Conservation (phyloP, 2,797 vertebrate species). For the Cyclura pinguis region DNA sequence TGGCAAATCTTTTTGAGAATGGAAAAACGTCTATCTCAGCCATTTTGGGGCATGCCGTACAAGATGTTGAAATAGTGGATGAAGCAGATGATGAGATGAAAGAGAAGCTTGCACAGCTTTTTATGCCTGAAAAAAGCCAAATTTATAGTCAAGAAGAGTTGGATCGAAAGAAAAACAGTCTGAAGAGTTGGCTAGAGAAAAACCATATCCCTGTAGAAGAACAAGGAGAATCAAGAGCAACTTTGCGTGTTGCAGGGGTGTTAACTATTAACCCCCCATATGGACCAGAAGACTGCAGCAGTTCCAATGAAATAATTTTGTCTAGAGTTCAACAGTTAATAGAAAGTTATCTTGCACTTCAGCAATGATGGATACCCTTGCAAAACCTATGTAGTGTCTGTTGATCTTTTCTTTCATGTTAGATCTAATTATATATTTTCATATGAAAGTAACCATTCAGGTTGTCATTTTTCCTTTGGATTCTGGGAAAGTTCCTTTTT, state of each 20-base stretch:
- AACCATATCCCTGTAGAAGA: constrained; percentile 89
- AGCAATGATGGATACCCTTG: neutral
- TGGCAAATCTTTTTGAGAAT: constrained; percentile 82
- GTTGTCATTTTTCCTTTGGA: neutral
- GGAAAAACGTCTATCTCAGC: constrained; percentile 76
- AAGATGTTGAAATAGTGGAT: constrained; percentile 81
- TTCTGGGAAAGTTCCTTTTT: neutral
- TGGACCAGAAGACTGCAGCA: constrained; percentile 86
- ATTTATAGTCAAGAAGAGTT: constrained; percentile 78
- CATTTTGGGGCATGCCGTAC: constrained; percentile 90
- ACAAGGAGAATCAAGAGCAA: constrained; percentile 77
- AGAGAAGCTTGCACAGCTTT: constrained; percentile 76
- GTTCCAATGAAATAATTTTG: constrained; percentile 92
- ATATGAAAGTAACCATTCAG: neutral
- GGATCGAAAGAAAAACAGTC: constrained; percentile 68
- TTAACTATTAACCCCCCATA: constrained; percentile 89
- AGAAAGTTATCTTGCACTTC: constrained; percentile 69
- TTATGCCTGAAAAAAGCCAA: constrained; percentile 65
- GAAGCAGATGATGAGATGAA: constrained; percentile 75
- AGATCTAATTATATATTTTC: constrained; percentile 6
- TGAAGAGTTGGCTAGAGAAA: constrained; percentile 88
- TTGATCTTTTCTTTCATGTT: neutral
- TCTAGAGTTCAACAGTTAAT: constrained; percentile 87
- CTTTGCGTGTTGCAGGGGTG: constrained; percentile 86
- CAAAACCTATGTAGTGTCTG: neutral